A percentile compares a stretch with the other conserved stretches of the same genome.
Conservation (phyloP, 2,113 vertebrate genomes). For the Passerina amoena region DNA sequence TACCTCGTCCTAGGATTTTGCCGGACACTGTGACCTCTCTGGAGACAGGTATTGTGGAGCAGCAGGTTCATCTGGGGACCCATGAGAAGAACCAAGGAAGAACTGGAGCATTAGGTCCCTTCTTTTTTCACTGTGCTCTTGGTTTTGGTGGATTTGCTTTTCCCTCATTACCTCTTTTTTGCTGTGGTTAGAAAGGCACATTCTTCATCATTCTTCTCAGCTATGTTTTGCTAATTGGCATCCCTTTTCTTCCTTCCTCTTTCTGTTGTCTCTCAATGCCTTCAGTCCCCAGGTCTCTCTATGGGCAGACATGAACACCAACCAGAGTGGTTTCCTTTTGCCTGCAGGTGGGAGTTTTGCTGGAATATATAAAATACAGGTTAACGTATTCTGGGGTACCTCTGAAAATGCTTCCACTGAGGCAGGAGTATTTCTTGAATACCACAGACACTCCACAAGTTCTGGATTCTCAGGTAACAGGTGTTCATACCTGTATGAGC, state of each 20-base stretch:
- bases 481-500: background rate
- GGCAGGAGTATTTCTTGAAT: background rate
- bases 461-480: background rate
- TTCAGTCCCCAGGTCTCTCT: background rate
- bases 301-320: background rate
- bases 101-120: background rate
- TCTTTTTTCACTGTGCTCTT: background rate
- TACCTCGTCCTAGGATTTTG: background rate
- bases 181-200: background rate
- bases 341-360: background rate
- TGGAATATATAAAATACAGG: background rate
- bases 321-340: background rate
- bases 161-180: background rate
- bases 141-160: background rate
- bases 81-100: background rate
- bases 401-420: background rate
- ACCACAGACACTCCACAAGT: background rate
- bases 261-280: background rate
- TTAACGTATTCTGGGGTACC: background rate
- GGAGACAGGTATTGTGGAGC: background rate
- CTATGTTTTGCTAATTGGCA: background rate
- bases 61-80: background rate
- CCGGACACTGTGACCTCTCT: constrained; percentile 10
- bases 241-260: background rate
- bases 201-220: background rate